A percentile compares a stretch with the other conserved stretches of the same genome.
Evolutionary conservation across 2,113 vertebrate genomes (phyloP).

Genomic region (Clupea harengus): DNA sequence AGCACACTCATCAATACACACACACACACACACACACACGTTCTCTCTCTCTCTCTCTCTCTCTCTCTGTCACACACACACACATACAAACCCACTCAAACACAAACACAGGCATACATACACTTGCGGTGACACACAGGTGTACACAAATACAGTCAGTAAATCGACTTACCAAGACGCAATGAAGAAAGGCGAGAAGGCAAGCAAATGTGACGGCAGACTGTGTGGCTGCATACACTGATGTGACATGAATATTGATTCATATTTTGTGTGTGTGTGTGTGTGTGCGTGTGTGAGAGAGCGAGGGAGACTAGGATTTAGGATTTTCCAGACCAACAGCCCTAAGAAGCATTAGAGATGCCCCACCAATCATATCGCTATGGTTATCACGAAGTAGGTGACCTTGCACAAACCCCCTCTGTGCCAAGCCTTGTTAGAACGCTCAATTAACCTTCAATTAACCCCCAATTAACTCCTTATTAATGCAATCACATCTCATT

Average conservation of each 20-base stretch:
- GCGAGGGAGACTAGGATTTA: neutral
- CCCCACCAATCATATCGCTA: conserved; percentile 1
- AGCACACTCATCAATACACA: neutral
- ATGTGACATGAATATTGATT: too few relatives aligned
- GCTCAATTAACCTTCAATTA: conserved; percentile 3
- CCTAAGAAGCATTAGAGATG: neutral
- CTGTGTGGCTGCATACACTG: too few relatives aligned
- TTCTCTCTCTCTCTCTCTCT: neutral
- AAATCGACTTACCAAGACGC: too few relatives aligned
- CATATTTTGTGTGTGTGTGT: too few relatives aligned
- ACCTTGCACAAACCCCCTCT: neutral
- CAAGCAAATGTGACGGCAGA: too few relatives aligned
- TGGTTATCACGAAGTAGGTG: conserved; percentile 2
- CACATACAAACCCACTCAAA: neutral
- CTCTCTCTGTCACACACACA: neutral
- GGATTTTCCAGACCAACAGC: neutral
- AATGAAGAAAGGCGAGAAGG: too few relatives aligned
- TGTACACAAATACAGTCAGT: neutral
- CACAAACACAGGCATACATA: neutral
- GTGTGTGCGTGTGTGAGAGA: too few relatives aligned
- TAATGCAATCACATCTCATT: conserved; percentile 8
- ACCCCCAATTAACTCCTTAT: conserved; percentile 6
- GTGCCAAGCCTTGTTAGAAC: neutral
- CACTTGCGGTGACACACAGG: neutral
- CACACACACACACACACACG: neutral